Conservation (phyloP, 2,113 vertebrate genomes). For the Cynoglossus semilaevis region DNA sequence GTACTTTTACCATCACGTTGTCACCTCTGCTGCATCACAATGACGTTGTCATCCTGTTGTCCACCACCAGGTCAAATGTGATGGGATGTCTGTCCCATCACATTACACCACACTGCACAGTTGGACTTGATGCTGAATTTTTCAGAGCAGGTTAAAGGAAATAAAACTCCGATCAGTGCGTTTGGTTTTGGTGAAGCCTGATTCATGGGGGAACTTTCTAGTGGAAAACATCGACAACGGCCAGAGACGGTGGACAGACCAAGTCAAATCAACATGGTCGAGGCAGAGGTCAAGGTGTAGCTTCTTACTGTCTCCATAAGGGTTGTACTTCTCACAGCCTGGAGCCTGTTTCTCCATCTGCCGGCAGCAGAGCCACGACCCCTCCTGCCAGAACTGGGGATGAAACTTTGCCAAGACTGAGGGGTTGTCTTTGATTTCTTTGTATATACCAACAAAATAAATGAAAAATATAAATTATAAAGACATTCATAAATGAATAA, state of each 20-base stretch:
- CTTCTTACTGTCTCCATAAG: conserved; percentile 83
- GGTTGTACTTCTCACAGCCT: conserved; percentile 91
- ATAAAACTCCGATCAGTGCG: too few species aligned
- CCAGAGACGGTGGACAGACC: too few species aligned
- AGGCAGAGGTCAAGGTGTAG: not conserved
- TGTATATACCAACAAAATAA: conserved; percentile 21
- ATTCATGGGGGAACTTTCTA: too few species aligned
- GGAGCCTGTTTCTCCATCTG: conserved; percentile 90
- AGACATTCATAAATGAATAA: too few species aligned
- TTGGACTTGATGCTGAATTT: too few species aligned
- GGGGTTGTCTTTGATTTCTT: conserved; percentile 89
- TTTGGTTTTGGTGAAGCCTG: too few species aligned
- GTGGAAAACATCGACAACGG: too few species aligned
- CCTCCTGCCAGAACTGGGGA: conserved; percentile 92
- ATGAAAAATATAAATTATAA: not conserved
- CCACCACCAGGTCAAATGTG: not conserved
- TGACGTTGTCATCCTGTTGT: not conserved
- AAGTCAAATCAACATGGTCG: too few species aligned
- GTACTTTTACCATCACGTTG: not conserved
- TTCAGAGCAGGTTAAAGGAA: too few species aligned
- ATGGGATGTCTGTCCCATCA: not conserved
- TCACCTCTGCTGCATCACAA: too few species aligned
- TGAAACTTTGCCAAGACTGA: conserved; percentile 88
- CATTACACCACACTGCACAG: too few species aligned
- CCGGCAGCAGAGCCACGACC: conserved; percentile 89